Evolutionary conservation across 2,888 invertebrate genomes (phyloP), one percentile per base, ranked within the genome.

Genomic region (Drosophila differens): DNA sequence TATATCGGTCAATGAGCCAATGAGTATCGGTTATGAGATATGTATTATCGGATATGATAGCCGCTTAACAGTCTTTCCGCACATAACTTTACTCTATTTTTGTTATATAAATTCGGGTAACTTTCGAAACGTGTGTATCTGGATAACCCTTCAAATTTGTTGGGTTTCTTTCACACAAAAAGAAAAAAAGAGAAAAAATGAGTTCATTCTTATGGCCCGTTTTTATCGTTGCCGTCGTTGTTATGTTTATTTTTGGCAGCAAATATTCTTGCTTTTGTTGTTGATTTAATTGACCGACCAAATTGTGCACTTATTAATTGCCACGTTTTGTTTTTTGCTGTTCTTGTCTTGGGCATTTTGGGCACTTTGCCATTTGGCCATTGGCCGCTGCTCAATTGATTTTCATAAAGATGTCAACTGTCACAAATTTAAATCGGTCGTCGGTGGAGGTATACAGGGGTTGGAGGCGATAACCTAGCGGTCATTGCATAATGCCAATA

Each of bases 301-400:
- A 85, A 76, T 78, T 83, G 84, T 81, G 79, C 52, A 79, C 74
- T 89, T 89, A 84, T 89, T 84, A 89, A 89, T 83, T 81, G 84
- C 70, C 68, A 72, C 70, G 66, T 75, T 77, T 70, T 73, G 61
- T 57, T 57, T 28, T 33, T 61, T 35, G 16, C 59, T 30, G 35
- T 53, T 63, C 66, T 63, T 33, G 51, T 47, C 52, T 30, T 61
- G 30, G 39, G 30, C 59, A 7, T 68, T 79, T 65, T 61, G 81
- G 86, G 86, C 86, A 83, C 68, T 65, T 62, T 88, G 83, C 85
- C 88, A 81, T 76, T 66, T 60, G 80, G 70, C 70, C 57, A 83
- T 74, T 89, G 81, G 47, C 59, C 81, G 84, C 51, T 12, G 49
- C 37, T 62, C 54, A 83, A 85, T 76, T 82, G 86, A 85, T 81